Evolutionary conservation across 2,888 invertebrate genomes (phyloP), one percentile per base, ranked within the genome.

Genomic region (Thumatha senex): DNA sequence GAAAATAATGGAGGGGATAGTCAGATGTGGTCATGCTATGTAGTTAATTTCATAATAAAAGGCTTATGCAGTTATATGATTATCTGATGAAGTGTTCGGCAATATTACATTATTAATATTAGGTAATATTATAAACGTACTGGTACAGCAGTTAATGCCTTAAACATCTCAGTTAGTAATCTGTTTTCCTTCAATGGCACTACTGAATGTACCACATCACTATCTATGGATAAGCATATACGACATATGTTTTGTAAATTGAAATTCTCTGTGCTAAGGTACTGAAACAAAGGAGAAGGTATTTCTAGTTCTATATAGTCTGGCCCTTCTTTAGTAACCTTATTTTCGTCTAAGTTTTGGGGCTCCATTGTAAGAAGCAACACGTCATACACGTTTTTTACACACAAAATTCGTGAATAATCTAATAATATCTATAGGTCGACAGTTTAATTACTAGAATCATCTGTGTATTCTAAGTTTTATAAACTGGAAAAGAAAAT

Each of bases 221-320:
- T 77, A 34, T 72, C 78, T 55, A 72, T 79, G 61, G 65, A 58
- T 35, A 93, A 72, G 70, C 93, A 93, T 58, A 91, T 83, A 51
- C 93, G 79, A 61, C 93, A 93, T 46, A 92, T 65, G 56, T 78
- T 84, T 41, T 79, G 73, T 40, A 80, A 30, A 60, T 76, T 68
- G 40, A 58, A 71, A 33, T 74, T 58, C 11, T 67, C 65, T 12
- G 76, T 62, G 50, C 59, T 67, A 11, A 79, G 61, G 56, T 70
- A 74, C 48, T 80, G 64, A 24, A 73, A 70, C 34, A 81, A 48
- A 39, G 68, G 51, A 31, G 62, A 61, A 0, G 82, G 79, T 52
- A 82, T 72, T 51, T 82, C 77, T 34, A 75, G 70, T 67, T 76
- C 70, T 49, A 70, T 58, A 51, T 56, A 54, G 43, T 33, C 24